Base-by-base conservation (phyloP, 2,888 invertebrate species). In the Poecilus cupreus region DNA sequence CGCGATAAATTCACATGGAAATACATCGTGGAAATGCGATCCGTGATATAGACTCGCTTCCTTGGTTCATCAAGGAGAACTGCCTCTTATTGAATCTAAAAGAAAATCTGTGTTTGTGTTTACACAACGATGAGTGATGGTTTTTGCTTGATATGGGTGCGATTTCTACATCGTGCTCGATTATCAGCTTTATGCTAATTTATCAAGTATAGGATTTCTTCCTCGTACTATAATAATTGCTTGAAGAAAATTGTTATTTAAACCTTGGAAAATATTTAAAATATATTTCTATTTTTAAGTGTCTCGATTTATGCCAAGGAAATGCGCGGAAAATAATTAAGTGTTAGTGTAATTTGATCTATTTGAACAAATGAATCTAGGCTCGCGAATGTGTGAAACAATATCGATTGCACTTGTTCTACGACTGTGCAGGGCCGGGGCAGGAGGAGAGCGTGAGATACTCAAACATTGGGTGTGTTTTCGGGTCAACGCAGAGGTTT, bases 401-500 rank as follows among this genome's bases (percentile, higher is more conserved):
- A 68, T 32, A 68, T 68, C 64, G 64, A 68, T 68, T 68, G 64
- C 64, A 68, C 64, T 68, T 68, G 64, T 68, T 68, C 18, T 51
- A 13, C 16, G 51, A 13, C 3, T 60, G 72, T 46, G 24, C n/a
- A 76, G 60, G 79, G 57, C 57, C 22, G 60, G 11, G 24, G 60
- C 60, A 26, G 24, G 22, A 46, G 72, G 68, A 82, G 81, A 82
- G 82, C 83, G 83, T 83, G 83, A 82, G 83, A 83, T 83, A 80
- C 64, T 83, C 60, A 83, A 83, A 83, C 81, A 83, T 82, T 83
- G 80, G 82, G 83, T 82, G 83, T 80, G 82, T 82, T 82, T 74
- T 68, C 57, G 70, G 70, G 76, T 77, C 77, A 77, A 18, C 26
- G 51, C 6, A 51, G 8, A 75, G 24, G 75, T 75, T 75, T 75